Conservation (phyloP, 1,140 invertebrate species). For the Drosophila melanogaster region Release_6_plus_ISO1_MT NT_033777.3:5897501-5898000, state of each 20-base stretch:
- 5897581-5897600: slow-evolving; percentile 71
- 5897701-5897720: slow-evolving; percentile 49
- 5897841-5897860: slow-evolving; percentile 82
- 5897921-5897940: slow-evolving; percentile 63
- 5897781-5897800: neutral
- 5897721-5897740: slow-evolving; percentile 70
- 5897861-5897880: slow-evolving; percentile 56
- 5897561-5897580: slow-evolving; percentile 64
- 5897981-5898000: slow-evolving; percentile 82
- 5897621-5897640: slow-evolving; percentile 13
- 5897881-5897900: slow-evolving; percentile 51
- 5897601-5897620: slow-evolving; percentile 33
- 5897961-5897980: slow-evolving; percentile 55
- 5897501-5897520: too few species aligned
- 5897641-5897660: slow-evolving; percentile 5
- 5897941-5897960: slow-evolving; percentile 75
- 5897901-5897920: slow-evolving; percentile 63
- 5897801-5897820: slow-evolving; percentile 62
- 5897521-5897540: neutral
- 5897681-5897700: slow-evolving; percentile 42
- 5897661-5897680: slow-evolving; percentile 67
- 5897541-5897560: slow-evolving; percentile 8
- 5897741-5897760: slow-evolving; percentile 48
- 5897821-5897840: slow-evolving; percentile 64
- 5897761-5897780: neutral